Conservation (phyloP, 2,797 vertebrate genomes). For the Scyliorhinus canicula region DNA sequence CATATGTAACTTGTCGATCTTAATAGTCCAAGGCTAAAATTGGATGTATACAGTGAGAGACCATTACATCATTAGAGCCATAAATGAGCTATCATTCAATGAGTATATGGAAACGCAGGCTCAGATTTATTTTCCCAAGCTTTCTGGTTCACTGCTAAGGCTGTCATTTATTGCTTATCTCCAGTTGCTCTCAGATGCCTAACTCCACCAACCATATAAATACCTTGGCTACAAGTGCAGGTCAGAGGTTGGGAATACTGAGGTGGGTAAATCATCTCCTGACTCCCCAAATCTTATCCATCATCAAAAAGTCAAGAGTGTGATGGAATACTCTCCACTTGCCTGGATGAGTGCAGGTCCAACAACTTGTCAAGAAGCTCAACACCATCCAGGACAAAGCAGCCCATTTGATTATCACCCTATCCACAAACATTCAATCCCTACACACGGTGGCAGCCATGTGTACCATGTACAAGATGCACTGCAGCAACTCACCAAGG, state of each 20-base stretch:
- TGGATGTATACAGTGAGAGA: not conserved
- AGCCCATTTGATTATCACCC: not conserved
- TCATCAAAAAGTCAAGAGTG: not conserved
- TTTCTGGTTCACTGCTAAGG: not conserved
- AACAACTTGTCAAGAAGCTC: not conserved
- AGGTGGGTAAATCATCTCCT: not conserved
- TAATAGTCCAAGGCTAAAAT: not conserved
- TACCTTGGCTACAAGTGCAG: not conserved
- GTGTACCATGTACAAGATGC: too few species aligned
- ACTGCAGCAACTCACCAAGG: too few species aligned
- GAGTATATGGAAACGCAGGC: not conserved
- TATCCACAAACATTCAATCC: not conserved
- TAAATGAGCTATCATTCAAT: not conserved
- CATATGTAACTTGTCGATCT: too few species aligned
- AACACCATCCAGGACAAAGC: not conserved
- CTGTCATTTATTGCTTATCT: not conserved
- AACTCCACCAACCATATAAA: not conserved
- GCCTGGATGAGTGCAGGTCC: not conserved
- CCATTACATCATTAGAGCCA: not conserved
- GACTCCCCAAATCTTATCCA: not conserved
- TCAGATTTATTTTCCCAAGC: not conserved
- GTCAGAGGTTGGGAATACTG: too few species aligned
- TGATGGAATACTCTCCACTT: not conserved
- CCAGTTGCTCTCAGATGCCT: not conserved
- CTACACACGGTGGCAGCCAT: too few species aligned